These are phyloP conservation scores for Ciconia boyciana DNA, from an alignment of 2,113 vertebrate genomes.

Conservation along the genomic window DNA sequence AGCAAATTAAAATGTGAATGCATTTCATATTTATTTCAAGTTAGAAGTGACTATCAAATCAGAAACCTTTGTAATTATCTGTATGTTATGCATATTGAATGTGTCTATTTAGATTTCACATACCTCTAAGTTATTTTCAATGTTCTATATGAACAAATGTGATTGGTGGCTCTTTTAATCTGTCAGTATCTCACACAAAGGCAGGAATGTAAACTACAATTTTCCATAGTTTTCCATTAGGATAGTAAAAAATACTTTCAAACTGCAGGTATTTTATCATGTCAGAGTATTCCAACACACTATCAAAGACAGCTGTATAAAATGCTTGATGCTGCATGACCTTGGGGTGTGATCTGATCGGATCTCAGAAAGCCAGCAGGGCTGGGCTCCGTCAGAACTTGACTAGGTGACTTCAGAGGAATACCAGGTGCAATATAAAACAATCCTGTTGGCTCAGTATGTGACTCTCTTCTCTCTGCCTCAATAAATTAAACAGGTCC, in stretches of 20 bases:
- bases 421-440: slow-evolving; percentile 35
- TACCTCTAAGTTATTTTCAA: neutral
- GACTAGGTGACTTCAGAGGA: slow-evolving; percentile 53
- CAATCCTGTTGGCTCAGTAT: neutral
- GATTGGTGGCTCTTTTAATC: neutral
- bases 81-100: neutral
- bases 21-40: neutral
- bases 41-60: neutral
- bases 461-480: neutral
- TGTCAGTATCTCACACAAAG: neutral
- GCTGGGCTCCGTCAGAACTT: slow-evolving; percentile 32
- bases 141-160: neutral
- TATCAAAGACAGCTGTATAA: neutral
- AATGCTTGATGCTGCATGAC: neutral
- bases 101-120: neutral
- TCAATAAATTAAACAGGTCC: slow-evolving; percentile 28
- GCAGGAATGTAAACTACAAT: neutral
- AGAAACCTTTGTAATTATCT: neutral
- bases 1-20: neutral
- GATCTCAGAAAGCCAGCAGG: neutral
- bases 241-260: neutral
- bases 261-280: neutral
- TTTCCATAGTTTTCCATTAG: neutral
- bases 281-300: neutral
- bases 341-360: slow-evolving; percentile 18